Conservation (phyloP, 2,888 invertebrate genomes). For the Pristionchus japonicus region DNA sequence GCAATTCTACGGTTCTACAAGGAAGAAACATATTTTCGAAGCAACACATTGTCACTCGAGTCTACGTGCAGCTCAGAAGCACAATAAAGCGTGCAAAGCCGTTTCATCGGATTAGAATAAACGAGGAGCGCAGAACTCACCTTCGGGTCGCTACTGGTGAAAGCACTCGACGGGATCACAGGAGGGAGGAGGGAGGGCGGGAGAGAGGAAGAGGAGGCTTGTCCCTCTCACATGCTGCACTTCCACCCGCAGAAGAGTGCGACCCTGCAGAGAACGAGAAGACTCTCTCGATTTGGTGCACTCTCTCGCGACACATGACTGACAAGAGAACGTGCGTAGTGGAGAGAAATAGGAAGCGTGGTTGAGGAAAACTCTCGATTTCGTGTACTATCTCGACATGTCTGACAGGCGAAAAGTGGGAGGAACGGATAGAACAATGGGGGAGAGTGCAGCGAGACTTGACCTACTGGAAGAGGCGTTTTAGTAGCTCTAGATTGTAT, state of each 20-base stretch:
- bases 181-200: not conserved
- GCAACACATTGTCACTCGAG: too few species aligned
- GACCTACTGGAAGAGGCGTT: not conserved
- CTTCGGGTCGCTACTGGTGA: too few species aligned
- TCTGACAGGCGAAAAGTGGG: not conserved
- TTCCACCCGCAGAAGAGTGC: not conserved
- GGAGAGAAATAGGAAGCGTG: too few species aligned
- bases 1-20: not conserved
- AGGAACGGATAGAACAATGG: not conserved
- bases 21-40: too few species aligned
- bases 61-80: too few species aligned
- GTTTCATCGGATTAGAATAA: too few species aligned
- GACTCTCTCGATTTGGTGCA: not conserved
- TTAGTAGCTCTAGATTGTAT: not conserved
- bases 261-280: not conserved
- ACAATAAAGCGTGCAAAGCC: too few species aligned
- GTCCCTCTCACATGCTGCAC: conserved; percentile 40
- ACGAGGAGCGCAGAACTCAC: too few species aligned
- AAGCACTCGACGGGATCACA: not conserved
- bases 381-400: not conserved
- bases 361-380: too few species aligned
- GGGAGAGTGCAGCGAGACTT: not conserved
- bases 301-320: not conserved
- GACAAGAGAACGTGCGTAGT: too few species aligned
- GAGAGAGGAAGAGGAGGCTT: not conserved